These are phyloP conservation scores for Drosophila varians DNA, from an alignment of 1,140 invertebrate genomes.

Conservation along the genomic window DNA sequence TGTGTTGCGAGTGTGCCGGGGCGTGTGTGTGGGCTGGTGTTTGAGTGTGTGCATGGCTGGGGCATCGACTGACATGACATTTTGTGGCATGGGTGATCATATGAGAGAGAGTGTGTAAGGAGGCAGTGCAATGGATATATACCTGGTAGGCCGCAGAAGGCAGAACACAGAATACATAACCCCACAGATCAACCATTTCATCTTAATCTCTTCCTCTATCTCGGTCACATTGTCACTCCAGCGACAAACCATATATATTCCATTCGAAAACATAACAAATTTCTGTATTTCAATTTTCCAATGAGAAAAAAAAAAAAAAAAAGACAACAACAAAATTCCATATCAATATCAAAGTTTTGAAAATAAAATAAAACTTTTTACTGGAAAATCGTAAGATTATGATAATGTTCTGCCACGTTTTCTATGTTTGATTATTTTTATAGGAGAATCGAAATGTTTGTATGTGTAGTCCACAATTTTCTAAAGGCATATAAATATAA, in stretches of 20 bases:
- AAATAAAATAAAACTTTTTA: constrained; percentile 28
- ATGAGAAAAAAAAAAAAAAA: neutral
- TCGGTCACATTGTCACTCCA: constrained; percentile 31
- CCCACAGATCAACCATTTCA: constrained; percentile 5
- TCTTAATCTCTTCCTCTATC: constrained; percentile 22
- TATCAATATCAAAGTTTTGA: constrained; percentile 44
- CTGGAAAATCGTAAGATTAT: constrained; percentile 36
- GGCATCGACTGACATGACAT: constrained; percentile 65
- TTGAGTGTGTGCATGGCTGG: constrained; percentile 20
- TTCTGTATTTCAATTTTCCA: constrained; percentile 55
- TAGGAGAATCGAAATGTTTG: constrained; percentile 63
- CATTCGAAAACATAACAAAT: constrained; percentile 43
- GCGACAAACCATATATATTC: constrained; percentile 57
- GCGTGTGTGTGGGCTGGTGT: constrained; percentile 53
- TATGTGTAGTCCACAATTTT: constrained; percentile 77
- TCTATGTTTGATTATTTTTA: constrained; percentile 74
- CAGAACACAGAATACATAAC: constrained; percentile 18
- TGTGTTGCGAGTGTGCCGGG: constrained; percentile 14
- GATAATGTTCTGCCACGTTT: constrained; percentile 63
- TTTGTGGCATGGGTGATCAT: constrained; percentile 33
- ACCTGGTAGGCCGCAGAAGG: constrained; percentile 62
- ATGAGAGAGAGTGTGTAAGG: constrained; percentile 22
- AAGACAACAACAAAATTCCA: constrained; percentile 49
- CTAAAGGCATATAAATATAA: constrained; percentile 61
- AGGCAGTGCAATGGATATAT: constrained; percentile 31